Evolutionary conservation across 1,140 invertebrate species (phyloP), one percentile per base, ranked within the genome.

Genomic region (Drosophila sp.): DNA sequence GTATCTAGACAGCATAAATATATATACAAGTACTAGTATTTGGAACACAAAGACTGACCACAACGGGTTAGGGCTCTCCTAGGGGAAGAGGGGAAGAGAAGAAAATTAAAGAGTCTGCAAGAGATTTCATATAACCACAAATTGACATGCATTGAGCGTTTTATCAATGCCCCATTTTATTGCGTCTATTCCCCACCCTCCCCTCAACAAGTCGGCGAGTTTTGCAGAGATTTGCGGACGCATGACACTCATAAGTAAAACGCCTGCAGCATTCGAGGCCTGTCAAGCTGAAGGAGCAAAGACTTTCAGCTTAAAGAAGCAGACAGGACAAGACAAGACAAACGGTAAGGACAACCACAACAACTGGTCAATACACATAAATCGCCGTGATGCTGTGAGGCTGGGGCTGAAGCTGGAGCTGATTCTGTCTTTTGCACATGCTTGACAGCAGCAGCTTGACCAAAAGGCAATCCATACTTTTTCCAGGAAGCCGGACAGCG

Each of bases 231-330:
- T 86, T 79, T 86, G 69, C 61, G 43, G 18, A 84, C 76, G 72
- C 80, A 84, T 87, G 82, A 80, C 82, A 82, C 66, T 87, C 82
- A 87, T 87, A 87, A 87, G 82, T 82, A 82, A 87, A 86, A 87
- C 76, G 75, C 78, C 78, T 40, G 29, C 59, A 58, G 78, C 59
- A 40, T 25, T 74, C 62, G 50, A 45, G 5, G 41, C 32, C 2
- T 45, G 16, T 8, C 32, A 2, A 36, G 34, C 8, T 45, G 7
- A 11, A 11, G 16, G 13, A 50, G 45, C 36, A 38, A 13, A 13
- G 11, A 27, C 18, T 7, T 11, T 27, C 14, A 65, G 70, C 81
- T 80, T 75, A 72, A 53, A 48, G 45, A 54, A 64, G n/a, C n/a
- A n/a, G n/a, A n/a, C n/a, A n/a, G n/a, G n/a, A n/a, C 34, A 40